phyloP scores from a whole-genome alignment of 1,140 invertebrate genomes.

The Leptinotarsa defecta region DNA sequence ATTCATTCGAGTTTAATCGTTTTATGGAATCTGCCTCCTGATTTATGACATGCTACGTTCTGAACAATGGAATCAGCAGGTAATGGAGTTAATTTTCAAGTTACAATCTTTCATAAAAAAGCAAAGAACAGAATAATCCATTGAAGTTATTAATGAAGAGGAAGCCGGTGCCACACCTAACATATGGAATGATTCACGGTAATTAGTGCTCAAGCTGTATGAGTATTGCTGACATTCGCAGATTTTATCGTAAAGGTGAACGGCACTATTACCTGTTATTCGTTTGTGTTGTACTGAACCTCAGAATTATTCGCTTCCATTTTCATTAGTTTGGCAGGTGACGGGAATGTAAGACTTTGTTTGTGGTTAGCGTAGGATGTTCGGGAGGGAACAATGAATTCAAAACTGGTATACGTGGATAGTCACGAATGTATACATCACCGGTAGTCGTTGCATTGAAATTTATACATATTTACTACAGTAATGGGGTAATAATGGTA shows the following conservation, averaged over 20 bases:
- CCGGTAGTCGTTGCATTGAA: too few species aligned
- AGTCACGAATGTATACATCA: too few species aligned
- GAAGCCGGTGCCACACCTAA: conserved; percentile 37
- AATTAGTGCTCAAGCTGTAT: conserved; percentile 37
- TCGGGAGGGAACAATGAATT: too few species aligned
- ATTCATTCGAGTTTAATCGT: not conserved
- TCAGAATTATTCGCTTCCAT: not conserved
- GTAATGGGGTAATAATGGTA: too few species aligned
- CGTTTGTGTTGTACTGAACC: conserved; percentile 21
- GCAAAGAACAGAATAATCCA: conserved; percentile 10
- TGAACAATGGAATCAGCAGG: not conserved
- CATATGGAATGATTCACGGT: conserved; percentile 37
- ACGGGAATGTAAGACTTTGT: too few species aligned
- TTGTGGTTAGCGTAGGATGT: too few species aligned
- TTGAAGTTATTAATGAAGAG: conserved; percentile 31
- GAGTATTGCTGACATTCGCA: conserved; percentile 35
- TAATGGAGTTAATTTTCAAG: conserved; percentile 19
- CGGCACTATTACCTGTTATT: conserved; percentile 30
- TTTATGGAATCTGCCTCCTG: not conserved
- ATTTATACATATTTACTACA: too few species aligned
- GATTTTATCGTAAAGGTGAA: conserved; percentile 41
- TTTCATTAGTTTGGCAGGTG: not conserved
- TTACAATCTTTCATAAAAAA: not conserved
- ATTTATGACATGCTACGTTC: not conserved
- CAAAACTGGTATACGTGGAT: too few species aligned